These are phyloP conservation scores for Egretta garzetta DNA, from an alignment of 2,113 vertebrate species.

Conservation along the genomic window DNA sequence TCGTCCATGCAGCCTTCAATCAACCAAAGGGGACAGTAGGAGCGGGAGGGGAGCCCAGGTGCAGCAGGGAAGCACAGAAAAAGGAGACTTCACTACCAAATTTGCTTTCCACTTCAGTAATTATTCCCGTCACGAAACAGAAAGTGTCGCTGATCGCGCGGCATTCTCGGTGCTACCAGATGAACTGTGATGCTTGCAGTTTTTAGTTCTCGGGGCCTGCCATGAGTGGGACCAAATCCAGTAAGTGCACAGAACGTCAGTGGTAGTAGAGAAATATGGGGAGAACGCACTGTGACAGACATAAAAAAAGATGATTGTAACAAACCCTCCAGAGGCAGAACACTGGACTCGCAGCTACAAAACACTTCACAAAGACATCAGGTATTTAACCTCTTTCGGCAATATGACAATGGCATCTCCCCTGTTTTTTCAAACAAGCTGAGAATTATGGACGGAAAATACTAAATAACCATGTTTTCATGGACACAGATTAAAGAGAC, in stretches of 20 bases:
- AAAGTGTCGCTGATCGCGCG: accelerated
- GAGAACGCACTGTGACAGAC: background rate
- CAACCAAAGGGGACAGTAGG: background rate
- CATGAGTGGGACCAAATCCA: background rate
- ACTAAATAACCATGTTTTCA: background rate
- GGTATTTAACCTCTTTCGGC: background rate
- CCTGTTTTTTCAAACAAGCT: background rate
- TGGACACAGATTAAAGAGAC: background rate
- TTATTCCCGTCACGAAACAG: background rate
- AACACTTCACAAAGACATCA: accelerated
- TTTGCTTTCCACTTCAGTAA: background rate
- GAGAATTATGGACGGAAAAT: background rate
- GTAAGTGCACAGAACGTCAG: background rate
- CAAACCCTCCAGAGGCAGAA: background rate
- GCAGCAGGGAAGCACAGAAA: background rate
- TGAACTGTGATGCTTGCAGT: background rate
- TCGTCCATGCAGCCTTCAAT: accelerated
- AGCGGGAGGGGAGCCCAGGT: background rate
- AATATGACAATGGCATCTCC: background rate
- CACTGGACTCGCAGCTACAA: background rate
- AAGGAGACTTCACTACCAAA: background rate
- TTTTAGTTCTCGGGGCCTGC: background rate
- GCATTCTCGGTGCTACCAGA: too few relatives aligned
- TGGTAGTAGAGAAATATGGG: accelerated
- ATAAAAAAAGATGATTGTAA: background rate